Evolutionary conservation across 2,888 invertebrate species (phyloP), one percentile per base, ranked within the genome.

Genomic region (Cantharis nigra): DNA sequence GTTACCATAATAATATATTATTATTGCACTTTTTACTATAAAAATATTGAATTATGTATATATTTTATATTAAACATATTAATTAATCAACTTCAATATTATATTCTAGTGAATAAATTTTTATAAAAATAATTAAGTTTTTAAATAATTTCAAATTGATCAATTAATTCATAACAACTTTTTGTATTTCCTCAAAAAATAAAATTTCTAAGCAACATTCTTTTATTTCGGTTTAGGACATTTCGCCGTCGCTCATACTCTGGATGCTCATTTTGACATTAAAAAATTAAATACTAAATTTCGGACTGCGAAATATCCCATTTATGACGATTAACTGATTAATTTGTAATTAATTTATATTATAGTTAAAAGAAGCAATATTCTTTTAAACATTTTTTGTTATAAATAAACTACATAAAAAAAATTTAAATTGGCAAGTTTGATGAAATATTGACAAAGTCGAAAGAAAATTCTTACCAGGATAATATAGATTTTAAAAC

Each of bases 21-120:
- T 67, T 67, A 67, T 67, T 67, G 65, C 65, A 67, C 65, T 67
- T 67, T 67, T 67, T 67, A 67, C 49, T 49, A 49, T 49, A 67
- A 67, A 67, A 67, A 67, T 67, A 67, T 67, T 26, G 26, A 67
- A n/a, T 64, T 20, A 67, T 67, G 49, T 49, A 23, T 67, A 67
- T 23, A 67, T 26, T 67, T 26, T 23, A 26, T 67, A 67, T 23
- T 67, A 67, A 67, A 67, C 9, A 67, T 67, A 23, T 23, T 23
- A 67, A 67, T 23, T 26, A 67, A 67, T 67, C 26, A 67, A 67
- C 65, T 67, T 67, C 20, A 67, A 67, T 67, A 49, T 49, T 49
- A 23, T 26, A 67, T 67, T 67, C 26, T 20, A 67, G 26, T 67
- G 26, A 67, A 26, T 26, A 67, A 67, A 18, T 23, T 67, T 67